These are phyloP conservation scores for Seira ritae DNA, from an alignment of 2,888 invertebrate species.

Conservation along the genomic window DNA sequence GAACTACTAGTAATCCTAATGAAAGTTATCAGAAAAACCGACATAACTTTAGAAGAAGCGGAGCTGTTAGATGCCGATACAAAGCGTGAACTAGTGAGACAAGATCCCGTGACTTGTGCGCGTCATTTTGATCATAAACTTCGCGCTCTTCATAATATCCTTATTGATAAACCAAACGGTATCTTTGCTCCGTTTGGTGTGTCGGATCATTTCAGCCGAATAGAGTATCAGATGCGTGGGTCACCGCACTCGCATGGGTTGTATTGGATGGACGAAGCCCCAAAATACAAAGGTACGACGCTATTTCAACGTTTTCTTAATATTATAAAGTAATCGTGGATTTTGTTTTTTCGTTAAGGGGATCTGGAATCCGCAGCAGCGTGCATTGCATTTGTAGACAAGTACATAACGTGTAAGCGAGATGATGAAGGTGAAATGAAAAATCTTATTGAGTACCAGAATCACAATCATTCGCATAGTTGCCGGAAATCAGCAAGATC, in stretches of 20 bases:
- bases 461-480: constrained; percentile 32
- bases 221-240: constrained; percentile 59
- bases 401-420: constrained; percentile 19
- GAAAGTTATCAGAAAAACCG: too few species aligned
- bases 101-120: constrained; percentile 55
- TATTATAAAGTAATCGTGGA: too few species aligned
- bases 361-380: background rate
- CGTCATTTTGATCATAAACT: constrained; percentile 39
- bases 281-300: background rate
- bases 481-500: constrained; percentile 8
- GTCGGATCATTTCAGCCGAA: constrained; percentile 32
- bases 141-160: background rate
- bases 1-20: constrained; percentile 25
- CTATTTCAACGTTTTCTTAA: too few species aligned
- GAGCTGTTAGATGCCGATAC: background rate
- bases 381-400: constrained; percentile 26
- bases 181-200: constrained; percentile 1
- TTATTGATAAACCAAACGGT: constrained; percentile 3
- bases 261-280: constrained; percentile 49
- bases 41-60: too few species aligned
- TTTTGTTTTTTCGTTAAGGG: too few species aligned
- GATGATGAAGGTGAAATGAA: background rate
- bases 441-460: background rate
- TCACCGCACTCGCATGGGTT: constrained; percentile 58
- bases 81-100: too few species aligned